These are phyloP conservation scores for Leptopilina myrica DNA, from an alignment of 2,888 invertebrate genomes.

Conservation along the genomic window DNA sequence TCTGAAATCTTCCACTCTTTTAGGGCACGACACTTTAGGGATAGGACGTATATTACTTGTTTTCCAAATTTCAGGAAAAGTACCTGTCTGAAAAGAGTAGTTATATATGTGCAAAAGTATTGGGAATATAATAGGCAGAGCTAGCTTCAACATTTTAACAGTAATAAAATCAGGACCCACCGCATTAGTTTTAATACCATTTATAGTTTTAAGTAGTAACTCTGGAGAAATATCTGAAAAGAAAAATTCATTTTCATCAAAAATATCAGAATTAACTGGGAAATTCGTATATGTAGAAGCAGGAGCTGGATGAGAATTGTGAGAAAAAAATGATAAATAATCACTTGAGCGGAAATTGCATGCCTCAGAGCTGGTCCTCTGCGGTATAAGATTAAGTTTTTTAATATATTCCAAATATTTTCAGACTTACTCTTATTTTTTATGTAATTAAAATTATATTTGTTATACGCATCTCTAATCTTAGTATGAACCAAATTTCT, in stretches of 20 bases:
- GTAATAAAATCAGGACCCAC: not conserved
- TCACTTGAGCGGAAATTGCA: no score
- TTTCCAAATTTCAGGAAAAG: not conserved
- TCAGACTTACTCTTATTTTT: no score
- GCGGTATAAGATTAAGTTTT: no score
- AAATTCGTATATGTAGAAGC: not conserved
- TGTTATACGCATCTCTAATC: no score
- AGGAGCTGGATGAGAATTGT: no score
- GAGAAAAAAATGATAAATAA: no score
- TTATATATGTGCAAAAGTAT: not conserved
- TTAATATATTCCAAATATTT: no score
- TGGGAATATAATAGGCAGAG: not conserved
- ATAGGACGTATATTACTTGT: not conserved
- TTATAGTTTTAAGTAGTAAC: not conserved
- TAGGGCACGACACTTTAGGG: not conserved
- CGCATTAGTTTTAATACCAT: not conserved
- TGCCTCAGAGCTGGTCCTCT: no score
- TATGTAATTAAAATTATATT: no score
- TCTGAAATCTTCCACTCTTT: not conserved
- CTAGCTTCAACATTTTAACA: not conserved
- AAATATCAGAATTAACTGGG: not conserved
- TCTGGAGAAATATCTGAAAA: not conserved
- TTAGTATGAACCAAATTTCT: no score
- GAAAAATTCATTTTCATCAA: constrained; percentile 13
- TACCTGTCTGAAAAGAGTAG: not conserved